Conservation (phyloP, 2,113 vertebrate species). For the Mesitornis unicolor region DNA sequence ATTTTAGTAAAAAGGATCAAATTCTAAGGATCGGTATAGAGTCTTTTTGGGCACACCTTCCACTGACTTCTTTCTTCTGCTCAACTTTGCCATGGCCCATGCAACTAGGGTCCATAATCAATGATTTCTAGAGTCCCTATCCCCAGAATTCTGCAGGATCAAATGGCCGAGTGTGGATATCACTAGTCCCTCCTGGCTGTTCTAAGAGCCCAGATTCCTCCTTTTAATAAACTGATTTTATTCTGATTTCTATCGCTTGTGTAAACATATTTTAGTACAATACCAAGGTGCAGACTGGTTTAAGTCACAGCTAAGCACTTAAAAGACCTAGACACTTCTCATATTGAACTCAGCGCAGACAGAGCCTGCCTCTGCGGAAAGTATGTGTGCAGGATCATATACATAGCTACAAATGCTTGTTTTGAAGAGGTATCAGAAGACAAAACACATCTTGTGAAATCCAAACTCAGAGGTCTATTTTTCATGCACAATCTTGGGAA, state of each 20-base stretch:
- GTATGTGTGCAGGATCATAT: neutral
- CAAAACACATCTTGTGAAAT: neutral
- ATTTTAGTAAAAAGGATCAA: neutral
- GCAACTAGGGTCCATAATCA: neutral
- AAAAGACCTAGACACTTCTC: neutral
- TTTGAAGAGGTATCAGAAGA: neutral
- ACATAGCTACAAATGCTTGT: neutral
- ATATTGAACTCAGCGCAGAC: neutral
- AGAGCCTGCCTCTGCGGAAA: neutral
- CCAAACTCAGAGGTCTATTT: neutral
- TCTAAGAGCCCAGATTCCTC: neutral
- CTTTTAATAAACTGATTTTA: neutral
- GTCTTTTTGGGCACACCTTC: neutral
- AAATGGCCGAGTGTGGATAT: neutral
- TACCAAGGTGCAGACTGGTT: neutral
- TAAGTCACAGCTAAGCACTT: neutral
- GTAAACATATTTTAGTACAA: neutral
- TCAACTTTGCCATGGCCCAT: neutral
- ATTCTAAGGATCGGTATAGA: neutral
- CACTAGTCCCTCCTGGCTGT: fast-evolving
- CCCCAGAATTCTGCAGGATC: neutral
- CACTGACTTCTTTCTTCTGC: neutral
- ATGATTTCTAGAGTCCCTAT: neutral
- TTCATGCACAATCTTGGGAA: neutral
- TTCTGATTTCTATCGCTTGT: neutral